phyloP scores from a whole-genome alignment of 2,888 invertebrate species.

The Vanessa cardui region DNA sequence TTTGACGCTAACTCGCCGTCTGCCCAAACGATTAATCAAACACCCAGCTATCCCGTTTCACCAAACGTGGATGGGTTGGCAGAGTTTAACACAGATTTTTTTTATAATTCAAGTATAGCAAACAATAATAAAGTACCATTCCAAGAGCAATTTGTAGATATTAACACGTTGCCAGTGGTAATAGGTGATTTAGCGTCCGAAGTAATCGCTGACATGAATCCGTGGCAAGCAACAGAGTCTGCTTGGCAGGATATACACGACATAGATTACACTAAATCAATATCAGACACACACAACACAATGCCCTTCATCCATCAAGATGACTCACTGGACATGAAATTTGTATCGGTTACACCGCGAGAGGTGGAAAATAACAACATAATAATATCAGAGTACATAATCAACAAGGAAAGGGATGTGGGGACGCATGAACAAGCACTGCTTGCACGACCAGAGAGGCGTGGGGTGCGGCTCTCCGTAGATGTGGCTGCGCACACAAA shows the following conservation, averaged over 20 bases:
- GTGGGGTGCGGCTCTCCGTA: conserved; percentile 55
- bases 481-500: conserved; percentile 59
- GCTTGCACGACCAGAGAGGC: conserved; percentile 29
- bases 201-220: conserved; percentile 52
- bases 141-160: conserved; percentile 66
- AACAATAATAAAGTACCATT: conserved; percentile 52
- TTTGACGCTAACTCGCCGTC: conserved; percentile 67
- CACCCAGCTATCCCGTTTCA: conserved; percentile 60
- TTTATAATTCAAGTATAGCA: conserved; percentile 49
- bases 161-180: conserved; percentile 69
- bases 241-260: conserved; percentile 58
- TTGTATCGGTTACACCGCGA: conserved; percentile 65
- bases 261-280: conserved; percentile 56
- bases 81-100: conserved; percentile 52
- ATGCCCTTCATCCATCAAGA: conserved; percentile 72
- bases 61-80: conserved; percentile 58
- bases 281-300: conserved; percentile 57
- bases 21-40: conserved; percentile 58
- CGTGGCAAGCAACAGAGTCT: conserved; percentile 55
- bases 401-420: conserved; percentile 47
- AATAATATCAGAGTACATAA: conserved; percentile 61
- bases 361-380: conserved; percentile 68
- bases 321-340: conserved; percentile 68
- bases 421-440: not conserved
- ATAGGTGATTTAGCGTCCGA: conserved; percentile 66